Conservation (phyloP, 2,888 invertebrate species). For the Brachypterus glaber region DNA sequence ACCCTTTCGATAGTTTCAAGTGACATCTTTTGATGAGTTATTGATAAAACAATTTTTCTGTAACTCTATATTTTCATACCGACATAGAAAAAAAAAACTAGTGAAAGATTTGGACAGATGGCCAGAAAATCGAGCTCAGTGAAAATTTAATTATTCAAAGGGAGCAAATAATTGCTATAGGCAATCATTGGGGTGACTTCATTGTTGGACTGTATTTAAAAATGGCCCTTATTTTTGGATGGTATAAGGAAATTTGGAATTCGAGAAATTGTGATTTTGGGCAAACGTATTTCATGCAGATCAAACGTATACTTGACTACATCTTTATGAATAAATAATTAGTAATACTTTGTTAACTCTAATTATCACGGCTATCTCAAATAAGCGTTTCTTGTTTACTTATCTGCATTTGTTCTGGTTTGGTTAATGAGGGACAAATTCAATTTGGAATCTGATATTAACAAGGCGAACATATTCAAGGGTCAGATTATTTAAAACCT, state of each 20-base stretch:
- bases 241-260: too few relatives aligned
- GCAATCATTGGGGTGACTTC: constrained; percentile 31
- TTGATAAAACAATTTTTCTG: constrained; percentile 22
- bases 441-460: too few relatives aligned
- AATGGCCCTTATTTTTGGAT: constrained; percentile 23
- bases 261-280: too few relatives aligned
- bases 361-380: constrained; percentile 21
- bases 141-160: constrained; percentile 44
- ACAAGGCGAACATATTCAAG: too few relatives aligned
- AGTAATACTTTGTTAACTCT: constrained; percentile 20
- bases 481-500: too few relatives aligned
- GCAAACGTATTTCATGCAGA: constrained; percentile 27
- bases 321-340: constrained; percentile 37
- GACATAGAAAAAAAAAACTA: constrained; percentile 14
- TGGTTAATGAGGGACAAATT: neutral
- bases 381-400: constrained; percentile 7
- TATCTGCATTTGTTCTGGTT: neutral
- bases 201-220: constrained; percentile 23
- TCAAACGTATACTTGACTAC: constrained; percentile 37
- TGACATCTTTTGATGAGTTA: neutral
- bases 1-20: neutral
- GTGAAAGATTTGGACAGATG: constrained; percentile 35
- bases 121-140: constrained; percentile 38
- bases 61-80: constrained; percentile 31
- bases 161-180: constrained; percentile 43